Evolutionary conservation across 2,113 vertebrate species (phyloP), one percentile per base, ranked within the genome.

Genomic region (Spea multiplicata): DNA sequence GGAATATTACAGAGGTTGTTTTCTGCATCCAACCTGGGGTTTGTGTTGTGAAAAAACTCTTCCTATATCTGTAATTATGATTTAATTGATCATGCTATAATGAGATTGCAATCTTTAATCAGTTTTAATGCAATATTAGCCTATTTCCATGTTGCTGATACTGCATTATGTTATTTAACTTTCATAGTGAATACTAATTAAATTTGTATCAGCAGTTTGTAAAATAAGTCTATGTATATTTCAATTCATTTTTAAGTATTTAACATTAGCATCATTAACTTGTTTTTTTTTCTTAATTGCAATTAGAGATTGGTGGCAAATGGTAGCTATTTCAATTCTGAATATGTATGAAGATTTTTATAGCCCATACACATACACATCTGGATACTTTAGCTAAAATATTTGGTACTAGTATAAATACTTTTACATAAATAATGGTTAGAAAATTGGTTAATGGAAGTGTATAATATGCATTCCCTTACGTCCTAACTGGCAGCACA

Each of bases 31-130:
- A 80, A 74, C 71, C 45, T 61, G 44, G 10, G 30, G 44, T 67
- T 68, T 61, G 6, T 67, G 61, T 50, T 59, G 53, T 59, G 67
- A 49, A 61, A 74, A 74, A 49, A 80, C n/a, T 45, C 50, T 74
- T 73, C 52, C 64, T 80, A 50, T 73, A 73, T 66, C 64, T 68
- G 53, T 80, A 80, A 80, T 80, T 74, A 80, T 67, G 71, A 74
- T 80, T 80, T 80, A 80, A 80, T 80, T 74, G 78, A 80, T 80
- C 71, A 73, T 59, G 8, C 59, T 59, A 67, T 80, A 80, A 80
- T 80, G 71, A 74, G 78, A 80, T 80, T 80, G 69, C 78, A 80
- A 80, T 80, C 78, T 80, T 68, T 74, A 80, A 73, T 74, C 71
- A 80, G 78, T 49, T 80, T 57, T 74, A 80, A 74, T 80, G 71